These are phyloP conservation scores for Sipunculus nudus DNA, from an alignment of 2,888 invertebrate genomes.

Conservation along the genomic window DNA sequence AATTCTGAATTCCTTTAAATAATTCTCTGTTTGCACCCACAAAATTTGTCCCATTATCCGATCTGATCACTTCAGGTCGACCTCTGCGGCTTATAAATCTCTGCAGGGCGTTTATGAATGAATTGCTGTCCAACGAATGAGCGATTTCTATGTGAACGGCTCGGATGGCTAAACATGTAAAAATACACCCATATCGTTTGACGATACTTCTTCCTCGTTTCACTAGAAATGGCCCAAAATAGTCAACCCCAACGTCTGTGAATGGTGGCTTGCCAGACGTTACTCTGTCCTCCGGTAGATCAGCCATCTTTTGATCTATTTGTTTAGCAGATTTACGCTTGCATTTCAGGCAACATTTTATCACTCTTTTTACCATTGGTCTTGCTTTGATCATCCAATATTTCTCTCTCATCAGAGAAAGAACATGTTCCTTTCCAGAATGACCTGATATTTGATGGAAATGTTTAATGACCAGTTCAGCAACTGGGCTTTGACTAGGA, in stretches of 20 bases:
- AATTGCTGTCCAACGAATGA: conserved; percentile 18
- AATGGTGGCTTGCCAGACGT: background rate
- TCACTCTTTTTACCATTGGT: background rate
- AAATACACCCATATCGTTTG: conserved; percentile 32
- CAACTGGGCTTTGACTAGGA: background rate
- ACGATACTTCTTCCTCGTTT: background rate
- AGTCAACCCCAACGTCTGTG: background rate
- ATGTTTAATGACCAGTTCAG: background rate
- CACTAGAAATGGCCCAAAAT: background rate
- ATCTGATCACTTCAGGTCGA: conserved; percentile 22
- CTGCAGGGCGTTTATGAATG: conserved; percentile 27
- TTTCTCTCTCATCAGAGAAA: conserved; percentile 22
- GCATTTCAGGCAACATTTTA: background rate
- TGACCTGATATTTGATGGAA: conserved; percentile 41
- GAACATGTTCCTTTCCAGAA: conserved; percentile 38
- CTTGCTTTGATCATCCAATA: background rate
- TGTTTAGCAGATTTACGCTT: background rate
- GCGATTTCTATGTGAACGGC: conserved; percentile 35
- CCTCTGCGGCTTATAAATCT: conserved; percentile 27
- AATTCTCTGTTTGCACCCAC: conserved; percentile 15
- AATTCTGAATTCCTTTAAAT: background rate
- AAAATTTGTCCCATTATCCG: conserved; percentile 36
- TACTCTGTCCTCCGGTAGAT: background rate
- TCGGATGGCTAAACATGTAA: conserved; percentile 32
- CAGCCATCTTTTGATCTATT: background rate